Conservation (phyloP, 1,140 invertebrate species). For the Drosophila micromelanica region DNA sequence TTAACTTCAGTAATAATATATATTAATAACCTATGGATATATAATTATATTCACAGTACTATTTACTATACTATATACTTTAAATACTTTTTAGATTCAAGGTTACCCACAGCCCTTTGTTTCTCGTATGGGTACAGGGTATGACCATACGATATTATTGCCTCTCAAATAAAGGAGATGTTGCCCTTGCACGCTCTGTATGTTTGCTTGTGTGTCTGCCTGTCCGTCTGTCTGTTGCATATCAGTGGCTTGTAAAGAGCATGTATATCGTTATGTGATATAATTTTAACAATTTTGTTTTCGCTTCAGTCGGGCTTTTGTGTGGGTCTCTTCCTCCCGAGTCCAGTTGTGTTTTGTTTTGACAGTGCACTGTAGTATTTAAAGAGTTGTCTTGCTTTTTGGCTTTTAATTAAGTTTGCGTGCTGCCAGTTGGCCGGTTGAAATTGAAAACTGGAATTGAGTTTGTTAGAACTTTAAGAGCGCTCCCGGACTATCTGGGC, state of each 20-base stretch:
- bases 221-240: constrained; percentile 52
- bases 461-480: constrained; percentile 34
- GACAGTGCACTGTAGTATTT: constrained; percentile 48
- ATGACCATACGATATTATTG: background rate
- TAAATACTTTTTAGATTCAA: too few relatives aligned
- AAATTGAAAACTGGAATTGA: constrained; percentile 50
- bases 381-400: constrained; percentile 48
- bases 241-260: constrained; percentile 57
- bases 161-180: constrained; percentile 4
- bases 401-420: constrained; percentile 68
- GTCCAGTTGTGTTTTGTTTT: constrained; percentile 31
- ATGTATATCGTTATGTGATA: constrained; percentile 48
- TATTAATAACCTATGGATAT: too few relatives aligned
- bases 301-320: constrained; percentile 9
- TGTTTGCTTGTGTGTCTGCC: constrained; percentile 8
- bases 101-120: background rate
- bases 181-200: constrained; percentile 2
- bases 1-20: too few relatives aligned
- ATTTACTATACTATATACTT: too few relatives aligned
- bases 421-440: constrained; percentile 20
- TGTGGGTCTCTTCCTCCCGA: background rate
- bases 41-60: too few relatives aligned
- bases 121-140: background rate
- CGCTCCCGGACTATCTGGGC: background rate
- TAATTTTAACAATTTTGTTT: constrained; percentile 56